Conservation (phyloP, 2,888 invertebrate genomes). For the Synanthedon myopaeformis region DNA sequence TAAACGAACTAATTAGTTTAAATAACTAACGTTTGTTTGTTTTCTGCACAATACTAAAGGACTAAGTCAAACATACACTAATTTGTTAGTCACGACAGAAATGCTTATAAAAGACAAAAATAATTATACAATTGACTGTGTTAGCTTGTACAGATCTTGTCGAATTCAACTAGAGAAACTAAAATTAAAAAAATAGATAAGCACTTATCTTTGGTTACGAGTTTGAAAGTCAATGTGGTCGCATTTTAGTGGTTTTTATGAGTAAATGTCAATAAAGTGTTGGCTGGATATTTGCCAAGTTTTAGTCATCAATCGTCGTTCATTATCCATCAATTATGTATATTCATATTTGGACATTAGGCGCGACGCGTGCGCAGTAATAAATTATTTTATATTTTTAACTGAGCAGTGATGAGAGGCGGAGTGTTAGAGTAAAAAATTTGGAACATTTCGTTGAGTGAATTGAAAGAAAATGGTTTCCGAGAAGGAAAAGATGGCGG, state of each 20-base stretch:
- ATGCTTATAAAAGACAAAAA: not conserved
- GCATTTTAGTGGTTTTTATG: slow-evolving; percentile 21
- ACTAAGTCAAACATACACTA: too few relatives aligned
- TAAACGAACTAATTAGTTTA: not conserved
- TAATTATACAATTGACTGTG: too few relatives aligned
- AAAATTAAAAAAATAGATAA: too few relatives aligned
- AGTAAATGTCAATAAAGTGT: slow-evolving; percentile 42
- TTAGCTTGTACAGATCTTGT: too few relatives aligned
- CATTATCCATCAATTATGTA: slow-evolving; percentile 37
- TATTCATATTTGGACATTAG: slow-evolving; percentile 25
- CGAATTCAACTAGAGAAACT: too few relatives aligned
- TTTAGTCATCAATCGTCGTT: slow-evolving; percentile 50
- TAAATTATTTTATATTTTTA: slow-evolving; percentile 8
- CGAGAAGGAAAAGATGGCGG: slow-evolving; percentile 64
- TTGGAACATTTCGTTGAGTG: slow-evolving; percentile 26
- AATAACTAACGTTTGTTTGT: not conserved
- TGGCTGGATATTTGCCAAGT: slow-evolving; percentile 42
- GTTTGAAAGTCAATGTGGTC: slow-evolving; percentile 22
- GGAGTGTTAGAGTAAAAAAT: slow-evolving; percentile 29
- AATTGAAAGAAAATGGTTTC: slow-evolving; percentile 46
- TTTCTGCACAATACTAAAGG: too few relatives aligned
- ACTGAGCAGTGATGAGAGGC: slow-evolving; percentile 45
- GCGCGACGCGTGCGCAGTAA: slow-evolving; percentile 30
- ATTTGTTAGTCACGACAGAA: too few relatives aligned
- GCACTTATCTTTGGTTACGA: slow-evolving; percentile 6